These are phyloP conservation scores for Ctenoplectra terminalis DNA, from an alignment of 1,140 invertebrate species.

Conservation along the genomic window DNA sequence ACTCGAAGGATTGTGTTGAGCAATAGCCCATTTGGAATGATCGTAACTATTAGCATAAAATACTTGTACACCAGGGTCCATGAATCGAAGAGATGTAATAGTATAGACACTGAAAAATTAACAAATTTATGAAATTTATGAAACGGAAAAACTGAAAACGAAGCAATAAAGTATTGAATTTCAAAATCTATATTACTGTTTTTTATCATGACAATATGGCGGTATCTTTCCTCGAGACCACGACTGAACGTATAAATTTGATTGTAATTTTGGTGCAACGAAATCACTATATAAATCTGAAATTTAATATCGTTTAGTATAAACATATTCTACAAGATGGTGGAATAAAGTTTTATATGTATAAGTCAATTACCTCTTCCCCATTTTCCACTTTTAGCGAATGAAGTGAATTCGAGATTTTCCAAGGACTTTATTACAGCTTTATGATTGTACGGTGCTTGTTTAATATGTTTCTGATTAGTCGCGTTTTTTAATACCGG, in stretches of 20 bases:
- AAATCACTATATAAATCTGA: conserved; percentile 92
- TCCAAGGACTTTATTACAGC: conserved; percentile 84
- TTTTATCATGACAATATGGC: conserved; percentile 85
- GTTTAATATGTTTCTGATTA: conserved; percentile 84
- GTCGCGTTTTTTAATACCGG: conserved; percentile 86
- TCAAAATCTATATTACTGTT: conserved; percentile 73
- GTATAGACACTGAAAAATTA: conserved; percentile 87
- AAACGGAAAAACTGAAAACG: not conserved
- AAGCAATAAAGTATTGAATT: not conserved
- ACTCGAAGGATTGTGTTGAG: too few species aligned
- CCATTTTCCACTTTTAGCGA: conserved; percentile 91
- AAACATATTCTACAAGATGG: conserved; percentile 28
- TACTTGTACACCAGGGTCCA: conserved; percentile 80
- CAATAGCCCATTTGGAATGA: conserved; percentile 96
- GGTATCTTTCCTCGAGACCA: conserved; percentile 90
- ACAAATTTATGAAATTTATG: not conserved
- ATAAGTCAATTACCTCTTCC: conserved; percentile 83
- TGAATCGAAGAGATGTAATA: conserved; percentile 85
- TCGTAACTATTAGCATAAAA: conserved; percentile 90
- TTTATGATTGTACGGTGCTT: conserved; percentile 86
- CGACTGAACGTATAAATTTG: conserved; percentile 91
- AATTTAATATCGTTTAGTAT: conserved; percentile 56
- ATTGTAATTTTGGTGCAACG: conserved; percentile 89
- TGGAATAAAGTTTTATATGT: not conserved
- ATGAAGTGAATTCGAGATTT: conserved; percentile 87